These are phyloP conservation scores for Lymantria monacha DNA, from an alignment of 2,888 invertebrate species.

Conservation along the genomic window DNA sequence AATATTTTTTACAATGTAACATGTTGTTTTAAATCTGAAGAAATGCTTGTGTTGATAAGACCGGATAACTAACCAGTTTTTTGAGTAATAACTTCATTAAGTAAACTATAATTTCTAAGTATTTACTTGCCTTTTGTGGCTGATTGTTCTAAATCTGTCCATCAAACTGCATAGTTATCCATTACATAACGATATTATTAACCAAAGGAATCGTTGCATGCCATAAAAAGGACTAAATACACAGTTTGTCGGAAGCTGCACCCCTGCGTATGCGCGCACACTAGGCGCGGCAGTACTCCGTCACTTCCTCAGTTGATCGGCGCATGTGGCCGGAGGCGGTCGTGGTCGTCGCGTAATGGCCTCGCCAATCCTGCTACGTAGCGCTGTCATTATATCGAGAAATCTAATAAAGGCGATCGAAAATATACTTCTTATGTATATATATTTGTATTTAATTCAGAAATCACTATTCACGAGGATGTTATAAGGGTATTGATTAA, in stretches of 20 bases:
- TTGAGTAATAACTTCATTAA: conserved; percentile 12
- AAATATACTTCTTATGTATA: not conserved
- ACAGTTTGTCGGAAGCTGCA: conserved; percentile 43
- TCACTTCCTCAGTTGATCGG: conserved; percentile 68
- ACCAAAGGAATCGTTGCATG: conserved; percentile 25
- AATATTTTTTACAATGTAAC: too few species aligned
- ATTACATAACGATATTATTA: conserved; percentile 26
- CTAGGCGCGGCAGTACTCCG: conserved; percentile 21
- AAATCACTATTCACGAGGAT: too few species aligned
- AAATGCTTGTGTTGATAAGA: too few species aligned
- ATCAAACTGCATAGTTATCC: conserved; percentile 22
- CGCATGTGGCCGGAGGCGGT: conserved; percentile 63
- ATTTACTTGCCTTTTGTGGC: conserved; percentile 29
- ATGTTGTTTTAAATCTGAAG: too few species aligned
- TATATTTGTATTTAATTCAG: too few species aligned
- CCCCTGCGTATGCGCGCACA: conserved; percentile 42
- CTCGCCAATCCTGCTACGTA: conserved; percentile 47
- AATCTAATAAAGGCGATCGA: conserved; percentile 28
- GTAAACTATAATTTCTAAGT: conserved; percentile 27
- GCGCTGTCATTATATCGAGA: conserved; percentile 31
- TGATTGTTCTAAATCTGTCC: conserved; percentile 30
- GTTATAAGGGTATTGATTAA: too few species aligned
- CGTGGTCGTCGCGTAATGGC: conserved; percentile 65
- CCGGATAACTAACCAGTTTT: conserved; percentile 3
- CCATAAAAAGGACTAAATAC: conserved; percentile 33